These are phyloP conservation scores for Eupeodes latifasciatus DNA, from an alignment of 2,888 invertebrate genomes.

Conservation along the genomic window DNA sequence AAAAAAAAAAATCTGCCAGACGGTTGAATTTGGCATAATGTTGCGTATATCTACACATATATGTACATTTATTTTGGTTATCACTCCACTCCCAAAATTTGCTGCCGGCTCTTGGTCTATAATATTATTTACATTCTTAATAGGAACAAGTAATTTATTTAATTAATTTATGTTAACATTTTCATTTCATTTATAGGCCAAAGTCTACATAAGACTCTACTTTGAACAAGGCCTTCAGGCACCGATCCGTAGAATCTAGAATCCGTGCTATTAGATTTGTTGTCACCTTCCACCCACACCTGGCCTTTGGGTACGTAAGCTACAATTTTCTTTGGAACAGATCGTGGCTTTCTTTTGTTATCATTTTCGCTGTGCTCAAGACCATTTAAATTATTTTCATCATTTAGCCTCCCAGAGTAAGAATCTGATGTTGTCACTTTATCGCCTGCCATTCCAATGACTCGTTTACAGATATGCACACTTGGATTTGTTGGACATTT, in stretches of 20 bases:
- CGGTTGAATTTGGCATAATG: no score
- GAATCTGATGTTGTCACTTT: conserved; percentile 79
- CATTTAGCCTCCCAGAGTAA: conserved; percentile 27
- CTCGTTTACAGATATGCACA: conserved; percentile 93
- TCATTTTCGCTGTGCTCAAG: conserved; percentile 43
- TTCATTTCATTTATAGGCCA: conserved; percentile 87
- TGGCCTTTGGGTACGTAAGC: conserved; percentile 92
- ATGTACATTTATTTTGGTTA: no score
- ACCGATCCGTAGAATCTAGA: conserved; percentile 95
- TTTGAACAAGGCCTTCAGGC: conserved; percentile 92
- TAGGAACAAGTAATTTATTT: no score
- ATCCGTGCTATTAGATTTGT: conserved; percentile 92
- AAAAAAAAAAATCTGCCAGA: no score
- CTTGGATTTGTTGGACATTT: conserved; percentile 92
- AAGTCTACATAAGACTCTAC: conserved; percentile 92
- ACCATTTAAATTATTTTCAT: conserved; percentile 55
- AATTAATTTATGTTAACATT: conserved; percentile 17
- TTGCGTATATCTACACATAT: no score
- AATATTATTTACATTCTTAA: no score
- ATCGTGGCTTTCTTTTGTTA: not conserved
- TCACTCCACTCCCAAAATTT: no score
- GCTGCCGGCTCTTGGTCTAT: no score
- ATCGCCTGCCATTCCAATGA: conserved; percentile 91
- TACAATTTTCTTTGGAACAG: conserved; percentile 70
- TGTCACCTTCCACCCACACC: conserved; percentile 97